Conservation (phyloP, 2,797 vertebrate species). For the Urophycis tenuis region DNA sequence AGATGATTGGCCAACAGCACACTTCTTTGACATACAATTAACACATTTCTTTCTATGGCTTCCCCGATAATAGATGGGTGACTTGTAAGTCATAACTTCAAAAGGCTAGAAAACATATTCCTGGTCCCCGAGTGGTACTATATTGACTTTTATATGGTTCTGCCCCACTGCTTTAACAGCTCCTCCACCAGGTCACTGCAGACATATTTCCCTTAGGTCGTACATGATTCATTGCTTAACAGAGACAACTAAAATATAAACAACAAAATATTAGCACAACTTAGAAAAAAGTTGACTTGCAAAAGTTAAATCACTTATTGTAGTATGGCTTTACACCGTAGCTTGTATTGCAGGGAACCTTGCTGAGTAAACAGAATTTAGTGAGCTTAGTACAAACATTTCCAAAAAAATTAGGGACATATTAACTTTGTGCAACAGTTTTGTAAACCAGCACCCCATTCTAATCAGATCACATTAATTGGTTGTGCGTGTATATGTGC, state of each 20-base stretch:
- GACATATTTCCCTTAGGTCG: background rate
- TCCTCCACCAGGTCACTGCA: background rate
- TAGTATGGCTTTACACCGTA: background rate
- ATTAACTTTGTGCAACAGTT: background rate
- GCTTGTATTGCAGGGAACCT: background rate
- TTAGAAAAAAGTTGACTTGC: background rate
- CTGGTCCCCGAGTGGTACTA: background rate
- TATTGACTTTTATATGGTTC: background rate
- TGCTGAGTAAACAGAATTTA: background rate
- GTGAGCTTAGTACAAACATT: background rate
- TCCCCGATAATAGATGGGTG: background rate
- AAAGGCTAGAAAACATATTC: background rate
- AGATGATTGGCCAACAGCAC: background rate
- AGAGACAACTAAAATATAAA: background rate
- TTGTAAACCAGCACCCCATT: slow-evolving; percentile 11
- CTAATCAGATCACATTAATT: slow-evolving; percentile 11
- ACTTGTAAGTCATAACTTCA: slow-evolving; percentile 1
- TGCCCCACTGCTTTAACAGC: background rate
- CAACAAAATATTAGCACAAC: background rate
- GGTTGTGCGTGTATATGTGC: background rate
- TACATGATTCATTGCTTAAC: background rate
- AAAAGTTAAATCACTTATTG: background rate
- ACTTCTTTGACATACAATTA: too few species aligned
- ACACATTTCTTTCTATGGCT: background rate
- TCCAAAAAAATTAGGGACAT: background rate